These are phyloP conservation scores for Lepus europaeus DNA, from an alignment of 2,113 vertebrate species.

Conservation along the genomic window DNA sequence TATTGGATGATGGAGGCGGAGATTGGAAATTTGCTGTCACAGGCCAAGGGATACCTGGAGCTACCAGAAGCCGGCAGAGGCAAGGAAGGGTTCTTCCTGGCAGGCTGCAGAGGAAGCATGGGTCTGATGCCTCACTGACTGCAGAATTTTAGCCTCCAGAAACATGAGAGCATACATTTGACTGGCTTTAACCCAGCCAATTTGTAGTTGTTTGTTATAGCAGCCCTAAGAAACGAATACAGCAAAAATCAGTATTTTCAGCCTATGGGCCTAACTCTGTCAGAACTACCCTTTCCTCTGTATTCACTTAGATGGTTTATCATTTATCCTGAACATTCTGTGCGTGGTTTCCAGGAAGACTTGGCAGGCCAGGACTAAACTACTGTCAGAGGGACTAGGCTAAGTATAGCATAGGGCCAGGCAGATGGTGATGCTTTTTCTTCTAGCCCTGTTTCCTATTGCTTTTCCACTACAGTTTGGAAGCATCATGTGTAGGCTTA, in stretches of 20 bases:
- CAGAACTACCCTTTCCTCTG: not conserved
- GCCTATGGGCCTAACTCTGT: not conserved
- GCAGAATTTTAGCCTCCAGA: not conserved
- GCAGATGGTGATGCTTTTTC: not conserved
- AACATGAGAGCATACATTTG: not conserved
- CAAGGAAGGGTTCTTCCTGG: not conserved
- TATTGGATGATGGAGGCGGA: not conserved
- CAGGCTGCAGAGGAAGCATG: not conserved
- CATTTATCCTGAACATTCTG: not conserved
- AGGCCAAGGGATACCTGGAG: not conserved
- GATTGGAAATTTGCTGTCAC: not conserved
- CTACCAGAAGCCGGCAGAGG: not conserved
- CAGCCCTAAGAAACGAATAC: not conserved
- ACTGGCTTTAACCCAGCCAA: not conserved
- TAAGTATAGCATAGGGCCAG: not conserved
- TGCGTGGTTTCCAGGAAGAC: conserved; percentile 11
- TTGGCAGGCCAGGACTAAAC: not conserved
- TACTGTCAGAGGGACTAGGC: not conserved
- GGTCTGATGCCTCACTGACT: not conserved
- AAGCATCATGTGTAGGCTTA: not conserved
- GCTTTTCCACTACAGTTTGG: not conserved
- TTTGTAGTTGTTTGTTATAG: not conserved
- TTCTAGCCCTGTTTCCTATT: not conserved
- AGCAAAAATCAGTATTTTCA: not conserved
- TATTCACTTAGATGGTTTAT: not conserved